Percentiles rank a stretch among this genome's conserved stretches.
These are phyloP conservation scores for Vanacampus margaritifer DNA, from an alignment of 2,113 vertebrate genomes.

Conservation along the genomic window DNA sequence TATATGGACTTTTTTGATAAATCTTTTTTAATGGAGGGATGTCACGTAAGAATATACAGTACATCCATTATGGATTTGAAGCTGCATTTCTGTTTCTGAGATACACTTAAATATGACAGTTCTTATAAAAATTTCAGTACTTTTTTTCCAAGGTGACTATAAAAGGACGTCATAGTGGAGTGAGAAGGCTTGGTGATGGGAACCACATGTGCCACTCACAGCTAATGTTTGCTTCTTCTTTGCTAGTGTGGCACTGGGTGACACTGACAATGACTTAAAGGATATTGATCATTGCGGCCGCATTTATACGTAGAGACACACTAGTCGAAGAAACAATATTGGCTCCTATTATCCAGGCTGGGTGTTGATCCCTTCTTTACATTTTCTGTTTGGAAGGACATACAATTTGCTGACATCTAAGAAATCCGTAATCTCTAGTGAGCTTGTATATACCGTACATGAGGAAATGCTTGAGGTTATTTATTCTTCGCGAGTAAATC, in stretches of 20 bases:
- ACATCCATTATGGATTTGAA: slow-evolving; percentile 61
- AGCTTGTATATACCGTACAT: background rate
- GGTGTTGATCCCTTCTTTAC: background rate
- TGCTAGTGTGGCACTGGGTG: background rate
- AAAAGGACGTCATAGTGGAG: slow-evolving; percentile 17
- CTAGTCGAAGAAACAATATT: background rate
- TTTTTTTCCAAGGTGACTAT: slow-evolving; percentile 44
- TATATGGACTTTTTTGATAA: background rate
- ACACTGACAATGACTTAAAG: background rate
- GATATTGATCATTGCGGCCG: background rate
- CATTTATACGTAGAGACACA: background rate
- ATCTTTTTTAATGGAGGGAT: background rate
- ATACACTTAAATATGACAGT: slow-evolving; percentile 43
- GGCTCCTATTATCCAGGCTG: background rate
- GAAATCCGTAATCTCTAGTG: background rate
- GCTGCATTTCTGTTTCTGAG: slow-evolving; percentile 38
- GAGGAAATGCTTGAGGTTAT: background rate
- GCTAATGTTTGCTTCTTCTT: slow-evolving; percentile 11
- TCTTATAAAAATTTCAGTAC: slow-evolving; percentile 55
- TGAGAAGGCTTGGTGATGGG: slow-evolving; percentile 6
- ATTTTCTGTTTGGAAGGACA: background rate
- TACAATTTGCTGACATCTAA: background rate
- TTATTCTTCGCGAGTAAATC: background rate
- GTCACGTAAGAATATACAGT: background rate
- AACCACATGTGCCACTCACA: background rate